These are phyloP conservation scores for Cephalopachus bancanus DNA, from an alignment of 2,797 vertebrate species.

Conservation along the genomic window DNA sequence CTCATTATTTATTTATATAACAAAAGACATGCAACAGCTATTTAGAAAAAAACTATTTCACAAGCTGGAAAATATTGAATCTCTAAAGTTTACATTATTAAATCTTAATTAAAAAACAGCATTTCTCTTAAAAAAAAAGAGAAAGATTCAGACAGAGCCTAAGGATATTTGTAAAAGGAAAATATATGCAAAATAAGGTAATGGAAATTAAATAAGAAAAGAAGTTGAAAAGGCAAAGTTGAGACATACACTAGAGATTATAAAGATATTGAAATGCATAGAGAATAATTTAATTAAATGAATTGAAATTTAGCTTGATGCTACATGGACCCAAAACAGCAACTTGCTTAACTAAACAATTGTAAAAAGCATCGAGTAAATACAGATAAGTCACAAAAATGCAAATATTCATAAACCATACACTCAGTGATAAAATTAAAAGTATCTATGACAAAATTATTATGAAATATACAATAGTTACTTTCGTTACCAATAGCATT, in stretches of 20 bases:
- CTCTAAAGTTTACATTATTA: neutral
- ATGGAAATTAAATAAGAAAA: conserved; percentile 37
- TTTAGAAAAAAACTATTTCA: neutral
- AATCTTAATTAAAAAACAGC: conserved; percentile 32
- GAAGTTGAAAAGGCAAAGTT: neutral
- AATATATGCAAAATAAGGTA: neutral
- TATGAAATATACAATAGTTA: neutral
- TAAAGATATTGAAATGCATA: neutral
- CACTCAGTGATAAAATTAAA: neutral
- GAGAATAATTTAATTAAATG: neutral
- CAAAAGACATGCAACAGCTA: neutral
- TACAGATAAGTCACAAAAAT: neutral
- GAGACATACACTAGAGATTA: neutral
- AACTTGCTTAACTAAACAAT: neutral
- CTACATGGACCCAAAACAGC: neutral
- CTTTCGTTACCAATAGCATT: neutral
- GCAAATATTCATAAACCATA: neutral
- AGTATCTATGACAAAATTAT: neutral
- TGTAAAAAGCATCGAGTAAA: neutral
- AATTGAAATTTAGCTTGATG: neutral
- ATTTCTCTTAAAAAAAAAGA: conserved; percentile 6
- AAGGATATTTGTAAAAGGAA: neutral
- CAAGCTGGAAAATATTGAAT: neutral
- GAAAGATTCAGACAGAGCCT: neutral
- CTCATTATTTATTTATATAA: conserved; percentile 42